Evolutionary conservation across 1,140 invertebrate genomes (phyloP).

Genomic region (Ips typographus): DNA sequence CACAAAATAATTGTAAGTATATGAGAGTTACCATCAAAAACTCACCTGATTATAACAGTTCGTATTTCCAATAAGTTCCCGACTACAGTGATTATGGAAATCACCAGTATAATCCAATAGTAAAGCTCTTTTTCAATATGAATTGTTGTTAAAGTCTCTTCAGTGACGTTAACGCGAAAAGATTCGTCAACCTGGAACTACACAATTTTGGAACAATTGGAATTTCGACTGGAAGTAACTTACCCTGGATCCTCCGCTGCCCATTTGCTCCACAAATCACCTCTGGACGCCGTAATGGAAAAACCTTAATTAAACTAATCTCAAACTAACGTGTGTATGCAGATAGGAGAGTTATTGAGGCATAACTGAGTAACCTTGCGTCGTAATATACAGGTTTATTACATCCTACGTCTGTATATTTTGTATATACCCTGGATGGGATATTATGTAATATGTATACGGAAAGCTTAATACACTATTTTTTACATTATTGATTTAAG

Average conservation of each 20-base stretch:
- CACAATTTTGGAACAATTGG: neutral
- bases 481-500: neutral
- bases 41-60: slow-evolving; percentile 17
- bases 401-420: neutral
- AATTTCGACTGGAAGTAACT: neutral
- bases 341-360: neutral
- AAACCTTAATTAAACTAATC: neutral
- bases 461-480: neutral
- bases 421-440: neutral
- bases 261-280: neutral
- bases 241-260: slow-evolving; percentile 5
- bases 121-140: slow-evolving; percentile 1
- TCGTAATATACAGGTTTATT: neutral
- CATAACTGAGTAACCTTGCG: neutral
- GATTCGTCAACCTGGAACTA: slow-evolving; percentile 19
- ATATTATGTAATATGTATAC: slow-evolving; percentile 3
- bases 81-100: slow-evolving; percentile 34
- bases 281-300: neutral
- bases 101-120: slow-evolving; percentile 36
- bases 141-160: slow-evolving; percentile 7
- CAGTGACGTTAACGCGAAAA: neutral
- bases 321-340: neutral
- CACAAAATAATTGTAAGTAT: slow-evolving; percentile 24
- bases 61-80: slow-evolving; percentile 43
- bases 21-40: slow-evolving; percentile 35